phyloP scores from a whole-genome alignment of 30 jellyfish, hydroid and myxozoan genomes.

The Aurelia aurita complex sp. Pacific region DNA sequence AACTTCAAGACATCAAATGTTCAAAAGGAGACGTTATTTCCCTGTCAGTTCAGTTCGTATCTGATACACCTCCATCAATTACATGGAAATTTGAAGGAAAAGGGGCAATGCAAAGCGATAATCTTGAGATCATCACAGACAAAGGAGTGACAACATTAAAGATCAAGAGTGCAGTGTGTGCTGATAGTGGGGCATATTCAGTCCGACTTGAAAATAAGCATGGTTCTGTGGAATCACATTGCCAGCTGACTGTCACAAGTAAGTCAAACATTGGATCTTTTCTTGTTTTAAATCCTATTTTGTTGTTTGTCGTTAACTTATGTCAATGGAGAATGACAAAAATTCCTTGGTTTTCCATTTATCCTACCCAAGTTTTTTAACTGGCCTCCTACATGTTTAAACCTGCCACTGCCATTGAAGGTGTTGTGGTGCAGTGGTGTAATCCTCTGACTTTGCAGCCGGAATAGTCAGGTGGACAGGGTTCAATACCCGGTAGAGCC shows the following conservation, averaged over 20 bases:
- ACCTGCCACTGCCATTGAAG: too few relatives aligned
- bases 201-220: slow-evolving; percentile 91
- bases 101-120: slow-evolving; percentile 39
- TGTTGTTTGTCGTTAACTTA: too few relatives aligned
- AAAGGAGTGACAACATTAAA: slow-evolving; percentile 65
- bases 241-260: slow-evolving; percentile 91
- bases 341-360: too few relatives aligned
- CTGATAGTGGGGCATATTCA: slow-evolving; percentile 89
- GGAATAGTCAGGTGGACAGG: too few relatives aligned
- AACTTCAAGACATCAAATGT: slow-evolving; percentile 65
- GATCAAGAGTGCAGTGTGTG: slow-evolving; percentile 43
- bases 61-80: slow-evolving; percentile 65
- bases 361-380: too few relatives aligned
- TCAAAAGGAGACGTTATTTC: slow-evolving; percentile 46
- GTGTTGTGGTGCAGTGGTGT: too few relatives aligned
- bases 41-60: slow-evolving; percentile 49
- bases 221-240: slow-evolving; percentile 91
- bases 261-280: neutral
- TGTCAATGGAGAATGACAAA: too few relatives aligned
- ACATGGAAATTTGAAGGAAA: slow-evolving; percentile 96
- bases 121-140: slow-evolving; percentile 42
- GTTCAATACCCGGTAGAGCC: too few relatives aligned
- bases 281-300: too few relatives aligned
- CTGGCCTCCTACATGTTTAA: too few relatives aligned
- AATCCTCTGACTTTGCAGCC: too few relatives aligned